Evolutionary conservation across 2,888 invertebrate genomes (phyloP), one percentile per base, ranked within the genome.

Genomic region (Mamestra brassicae): DNA sequence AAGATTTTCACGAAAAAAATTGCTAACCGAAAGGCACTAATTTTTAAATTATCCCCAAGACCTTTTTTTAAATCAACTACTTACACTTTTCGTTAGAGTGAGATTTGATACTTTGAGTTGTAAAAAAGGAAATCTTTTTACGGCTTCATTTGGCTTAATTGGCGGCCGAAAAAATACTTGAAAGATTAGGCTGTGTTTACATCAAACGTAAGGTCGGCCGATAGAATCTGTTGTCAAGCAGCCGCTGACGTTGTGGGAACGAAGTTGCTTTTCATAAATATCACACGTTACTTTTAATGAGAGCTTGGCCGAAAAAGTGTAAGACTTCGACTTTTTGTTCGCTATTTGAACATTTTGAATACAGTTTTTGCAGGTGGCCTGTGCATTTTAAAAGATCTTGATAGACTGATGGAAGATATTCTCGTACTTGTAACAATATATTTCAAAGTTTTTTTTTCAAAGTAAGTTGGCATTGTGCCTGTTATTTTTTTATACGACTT

Each of bases 61-160:
- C 68, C 61, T 71, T 69, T 52, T 26, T 74, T 66, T 58, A 74
- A 78, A 78, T 81, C 15, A 57, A 76, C 64, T 70, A 67, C 57
- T 76, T 70, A 67, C 57, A 79, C 10, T 70, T 57, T 45, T 52
- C 52, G 17, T 52, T 52, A 7, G 38, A 71, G 52, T 52, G 63
- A 62, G 57, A 83, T 81, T 26, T 63, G 78, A 85, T 81, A 83
- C 80, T 77, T 80, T 58, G 42, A 65, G 62, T 65, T 71, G 58
- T 26, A 54, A 75, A 72, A 75, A 63, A 50, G 47, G 4, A 17
- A 67, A 73, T 71, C 47, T 74, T 71, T 77, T 81, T 70, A 78
- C 7, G 75, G 69, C 69, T 87, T 88, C 75, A 80, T 83, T 83
- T 83, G 47, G 64, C 67, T 76, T 86, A 81, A 87, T 85, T 87